phyloP scores from a whole-genome alignment of 1,140 invertebrate species.

The Pinna nobilis region DNA sequence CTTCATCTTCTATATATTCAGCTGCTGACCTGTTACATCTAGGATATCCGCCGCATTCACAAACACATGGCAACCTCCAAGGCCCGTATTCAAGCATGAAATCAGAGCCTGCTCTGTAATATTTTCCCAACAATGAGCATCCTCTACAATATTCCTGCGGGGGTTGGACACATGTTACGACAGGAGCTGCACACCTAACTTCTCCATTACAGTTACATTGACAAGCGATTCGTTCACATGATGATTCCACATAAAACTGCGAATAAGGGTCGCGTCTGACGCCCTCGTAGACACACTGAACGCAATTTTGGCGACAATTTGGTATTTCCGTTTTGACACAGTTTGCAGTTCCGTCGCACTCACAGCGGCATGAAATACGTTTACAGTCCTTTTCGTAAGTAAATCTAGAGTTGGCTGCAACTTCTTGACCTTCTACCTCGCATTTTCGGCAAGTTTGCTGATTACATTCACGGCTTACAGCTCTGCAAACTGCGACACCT shows the following conservation, averaged over 20 bases:
- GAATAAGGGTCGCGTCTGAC: constrained; percentile 14
- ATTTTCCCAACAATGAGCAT: constrained; percentile 14
- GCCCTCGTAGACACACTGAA: constrained; percentile 21
- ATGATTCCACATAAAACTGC: constrained; percentile 20
- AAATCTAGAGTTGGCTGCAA: constrained; percentile 24
- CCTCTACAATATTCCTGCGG: constrained; percentile 3
- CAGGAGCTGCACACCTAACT: constrained; percentile 20
- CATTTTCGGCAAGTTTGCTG: constrained; percentile 22
- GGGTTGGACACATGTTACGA: constrained; percentile 6
- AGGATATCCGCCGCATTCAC: constrained; percentile 25
- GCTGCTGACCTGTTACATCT: constrained; percentile 23
- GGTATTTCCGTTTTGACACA: constrained; percentile 16
- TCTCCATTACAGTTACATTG: constrained; percentile 36
- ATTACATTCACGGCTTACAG: constrained; percentile 22
- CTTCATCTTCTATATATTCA: constrained; percentile 20
- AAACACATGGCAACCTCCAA: constrained; percentile 30
- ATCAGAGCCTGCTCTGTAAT: not conserved
- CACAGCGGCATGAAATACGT: constrained; percentile 25
- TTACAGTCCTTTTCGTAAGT: constrained; percentile 33
- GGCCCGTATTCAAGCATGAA: constrained; percentile 16
- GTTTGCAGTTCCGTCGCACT: constrained; percentile 26
- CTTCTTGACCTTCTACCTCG: constrained; percentile 25
- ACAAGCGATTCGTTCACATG: constrained; percentile 23
- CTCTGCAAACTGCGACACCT: constrained; percentile 30
- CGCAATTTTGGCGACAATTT: constrained; percentile 23